phyloP scores from a whole-genome alignment of 2,113 vertebrate genomes.

The Corynorhinus townsendii region DNA sequence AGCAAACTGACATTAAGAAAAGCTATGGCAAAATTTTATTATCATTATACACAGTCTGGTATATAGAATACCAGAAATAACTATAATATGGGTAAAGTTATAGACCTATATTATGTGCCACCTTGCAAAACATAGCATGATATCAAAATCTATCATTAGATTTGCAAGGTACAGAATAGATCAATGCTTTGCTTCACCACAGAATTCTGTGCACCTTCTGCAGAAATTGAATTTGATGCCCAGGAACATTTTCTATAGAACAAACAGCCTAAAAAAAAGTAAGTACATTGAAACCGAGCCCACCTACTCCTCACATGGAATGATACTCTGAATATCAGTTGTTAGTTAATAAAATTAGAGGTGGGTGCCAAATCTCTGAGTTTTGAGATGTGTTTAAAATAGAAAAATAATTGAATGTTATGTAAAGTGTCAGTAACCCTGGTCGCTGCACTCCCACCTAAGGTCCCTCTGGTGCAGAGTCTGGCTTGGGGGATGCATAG shows the following conservation, averaged over 20 bases:
- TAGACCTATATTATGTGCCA: not conserved
- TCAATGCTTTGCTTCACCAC: not conserved
- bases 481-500: not conserved
- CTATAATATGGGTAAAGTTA: not conserved
- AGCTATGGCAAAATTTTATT: not conserved
- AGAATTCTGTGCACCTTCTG: conserved; percentile 40
- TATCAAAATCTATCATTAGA: not conserved
- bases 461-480: not conserved
- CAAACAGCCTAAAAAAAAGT: not conserved
- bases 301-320: not conserved
- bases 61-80: not conserved
- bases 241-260: not conserved
- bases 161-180: not conserved
- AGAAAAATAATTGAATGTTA: conserved; percentile 58
- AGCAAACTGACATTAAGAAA: not conserved
- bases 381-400: conserved; percentile 52
- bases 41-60: not conserved
- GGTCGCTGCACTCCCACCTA: not conserved
- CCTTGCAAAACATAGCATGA: not conserved
- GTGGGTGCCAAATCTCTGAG: not conserved
- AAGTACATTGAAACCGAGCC: not conserved
- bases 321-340: not conserved
- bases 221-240: conserved; percentile 28
- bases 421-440: conserved; percentile 37
- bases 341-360: conserved; percentile 4